A percentile compares a stretch with the other conserved stretches of the same genome.
Evolutionary conservation across 2,113 vertebrate genomes (phyloP).

Genomic region (Cichladusa arquata): DNA sequence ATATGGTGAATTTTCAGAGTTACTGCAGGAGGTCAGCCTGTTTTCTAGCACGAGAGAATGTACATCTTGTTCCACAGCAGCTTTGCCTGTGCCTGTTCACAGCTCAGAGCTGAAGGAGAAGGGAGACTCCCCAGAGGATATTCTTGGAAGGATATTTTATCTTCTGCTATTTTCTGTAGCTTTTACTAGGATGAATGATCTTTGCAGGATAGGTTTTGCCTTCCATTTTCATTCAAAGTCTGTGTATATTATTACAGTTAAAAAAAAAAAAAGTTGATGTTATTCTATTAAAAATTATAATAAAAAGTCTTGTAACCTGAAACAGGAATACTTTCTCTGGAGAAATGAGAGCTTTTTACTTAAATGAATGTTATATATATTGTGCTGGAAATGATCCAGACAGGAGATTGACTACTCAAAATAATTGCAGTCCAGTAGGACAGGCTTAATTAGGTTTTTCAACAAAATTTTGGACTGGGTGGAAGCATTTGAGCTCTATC

Average conservation of each 20-base stretch:
- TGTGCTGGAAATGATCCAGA: neutral
- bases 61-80: neutral
- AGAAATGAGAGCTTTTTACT: neutral
- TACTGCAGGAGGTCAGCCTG: neutral
- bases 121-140: neutral
- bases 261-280: neutral
- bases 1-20: neutral
- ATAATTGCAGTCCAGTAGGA: neutral
- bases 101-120: neutral
- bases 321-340: neutral
- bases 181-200: neutral
- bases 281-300: conserved; percentile 5
- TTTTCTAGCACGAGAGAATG: neutral
- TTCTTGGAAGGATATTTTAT: neutral
- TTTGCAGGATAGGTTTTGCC: neutral
- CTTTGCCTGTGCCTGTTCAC: neutral
- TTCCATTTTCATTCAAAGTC: neutral
- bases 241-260: neutral
- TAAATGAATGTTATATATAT: neutral
- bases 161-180: neutral
- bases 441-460: neutral
- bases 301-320: neutral
- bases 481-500: neutral
- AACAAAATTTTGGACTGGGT: neutral
- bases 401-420: neutral